Evolutionary conservation across 2,797 vertebrate genomes (phyloP).

Genomic region (Sebastiscus albofasciatus): DNA sequence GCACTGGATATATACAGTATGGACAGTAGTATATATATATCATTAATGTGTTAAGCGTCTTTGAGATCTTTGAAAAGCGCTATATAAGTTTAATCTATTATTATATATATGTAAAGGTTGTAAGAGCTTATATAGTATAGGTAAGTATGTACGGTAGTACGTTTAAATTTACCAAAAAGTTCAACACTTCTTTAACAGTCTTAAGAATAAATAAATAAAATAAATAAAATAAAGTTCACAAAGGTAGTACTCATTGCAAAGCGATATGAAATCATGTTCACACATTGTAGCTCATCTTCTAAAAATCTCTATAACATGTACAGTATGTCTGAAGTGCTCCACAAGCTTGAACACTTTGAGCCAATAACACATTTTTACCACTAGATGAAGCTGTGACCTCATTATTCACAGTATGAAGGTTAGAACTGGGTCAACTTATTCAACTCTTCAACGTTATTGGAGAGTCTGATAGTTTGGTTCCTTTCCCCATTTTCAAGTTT

Average conservation of each 20-base stretch:
- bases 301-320: neutral
- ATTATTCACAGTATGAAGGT: neutral
- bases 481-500: neutral
- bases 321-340: neutral
- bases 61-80: too few species aligned
- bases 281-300: neutral
- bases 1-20: neutral
- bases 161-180: neutral
- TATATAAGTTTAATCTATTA: too few species aligned
- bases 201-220: too few species aligned
- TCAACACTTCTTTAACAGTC: neutral
- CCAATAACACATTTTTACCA: slow-evolving; percentile 14
- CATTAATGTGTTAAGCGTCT: too few species aligned
- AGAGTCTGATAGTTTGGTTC: neutral
- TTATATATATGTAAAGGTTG: neutral
- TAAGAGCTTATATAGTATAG: neutral
- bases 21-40: too few species aligned
- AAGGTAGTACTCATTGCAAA: neutral
- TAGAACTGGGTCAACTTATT: slow-evolving; percentile 5
- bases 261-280: neutral
- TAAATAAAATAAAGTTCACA: neutral
- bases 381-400: slow-evolving; percentile 49
- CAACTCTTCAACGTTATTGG: neutral
- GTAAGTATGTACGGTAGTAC: neutral
- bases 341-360: neutral